Evolutionary conservation across 2,113 vertebrate genomes (phyloP), one percentile per base, ranked within the genome.

Genomic region (Beaufortia kweichowensis): DNA sequence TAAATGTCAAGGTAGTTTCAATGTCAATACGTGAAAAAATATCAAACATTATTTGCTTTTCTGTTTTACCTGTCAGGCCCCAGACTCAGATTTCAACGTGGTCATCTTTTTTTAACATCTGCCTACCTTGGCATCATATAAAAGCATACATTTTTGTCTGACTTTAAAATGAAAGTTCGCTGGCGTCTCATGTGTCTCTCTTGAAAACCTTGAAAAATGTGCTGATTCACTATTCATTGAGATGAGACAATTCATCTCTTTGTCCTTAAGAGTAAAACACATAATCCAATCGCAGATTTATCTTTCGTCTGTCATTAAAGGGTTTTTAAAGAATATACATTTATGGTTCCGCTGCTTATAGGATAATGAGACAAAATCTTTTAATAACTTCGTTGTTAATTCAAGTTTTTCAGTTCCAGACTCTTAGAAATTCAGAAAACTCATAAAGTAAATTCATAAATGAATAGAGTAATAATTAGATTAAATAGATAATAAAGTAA

Each of bases 171-270:
- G 23, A 33, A n/a, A 50, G 46, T 2, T 31, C 41, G 10, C 56
- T 21, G 21, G 26, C 65, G 26, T 77, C 17, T 78, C 50, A 65
- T 66, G 48, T 65, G 33, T 39, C 56, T 56, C 64, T 69, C 35
- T 43, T 53, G 59, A 59, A 70, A 85, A 84, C 81, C 81, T 84
- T 62, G 79, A 31, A 46, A 73, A 85, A 85, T 80, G 65, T 17
- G 83, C 78, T 77, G 84, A 84, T 74, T 90, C 85, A 88, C 74
- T 26, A 63, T 28, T 78, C 79, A 87, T 88, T 87, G 68, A 86
- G 76, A 83, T 56, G n/a, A 33, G 79, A 90, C 88, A 90, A 86
- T 81, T 84, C 70, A 60, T 9, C 59, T 77, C 88, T 84, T 88
- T 91, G 88, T 90, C 41, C 82, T 77, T 63, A n/a, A 66, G 69